Evolutionary conservation across 2,797 vertebrate species (phyloP).

Genomic region (Agapornis canus): DNA sequence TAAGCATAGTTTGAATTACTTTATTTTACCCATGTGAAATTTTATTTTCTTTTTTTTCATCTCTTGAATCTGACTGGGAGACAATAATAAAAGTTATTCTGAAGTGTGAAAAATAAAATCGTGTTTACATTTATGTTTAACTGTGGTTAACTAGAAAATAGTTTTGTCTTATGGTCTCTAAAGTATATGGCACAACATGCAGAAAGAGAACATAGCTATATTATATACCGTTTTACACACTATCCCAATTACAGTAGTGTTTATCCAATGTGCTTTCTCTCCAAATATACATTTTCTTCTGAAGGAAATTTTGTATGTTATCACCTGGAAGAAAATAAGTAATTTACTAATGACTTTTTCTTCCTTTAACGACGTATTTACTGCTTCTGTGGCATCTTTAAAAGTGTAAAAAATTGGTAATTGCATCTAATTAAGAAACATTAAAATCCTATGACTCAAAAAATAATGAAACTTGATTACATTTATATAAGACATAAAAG

Average conservation of each 20-base stretch:
- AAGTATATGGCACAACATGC: background rate
- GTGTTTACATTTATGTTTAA: background rate
- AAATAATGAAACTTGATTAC: slow-evolving; percentile 64
- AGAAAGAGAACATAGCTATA: background rate
- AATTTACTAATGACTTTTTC: background rate
- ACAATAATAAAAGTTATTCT: background rate
- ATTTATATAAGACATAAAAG: slow-evolving; percentile 49
- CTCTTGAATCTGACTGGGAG: background rate
- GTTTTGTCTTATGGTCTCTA: background rate
- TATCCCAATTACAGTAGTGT: background rate
- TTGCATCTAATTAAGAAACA: slow-evolving; percentile 66
- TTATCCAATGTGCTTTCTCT: background rate
- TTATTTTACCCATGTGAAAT: background rate
- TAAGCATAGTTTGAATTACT: background rate
- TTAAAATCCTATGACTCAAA: slow-evolving; percentile 50
- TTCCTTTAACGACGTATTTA: slow-evolving; percentile 1
- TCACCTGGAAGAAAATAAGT: background rate
- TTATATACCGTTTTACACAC: background rate
- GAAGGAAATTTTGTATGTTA: background rate
- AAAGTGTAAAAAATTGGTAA: slow-evolving; percentile 35
- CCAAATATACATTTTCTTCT: background rate
- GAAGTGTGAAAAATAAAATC: background rate
- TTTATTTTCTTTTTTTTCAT: background rate
- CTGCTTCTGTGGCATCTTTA: background rate
- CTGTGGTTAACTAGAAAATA: background rate